phyloP scores from a whole-genome alignment of 2,888 invertebrate species.

The Branchellion lobata region DNA sequence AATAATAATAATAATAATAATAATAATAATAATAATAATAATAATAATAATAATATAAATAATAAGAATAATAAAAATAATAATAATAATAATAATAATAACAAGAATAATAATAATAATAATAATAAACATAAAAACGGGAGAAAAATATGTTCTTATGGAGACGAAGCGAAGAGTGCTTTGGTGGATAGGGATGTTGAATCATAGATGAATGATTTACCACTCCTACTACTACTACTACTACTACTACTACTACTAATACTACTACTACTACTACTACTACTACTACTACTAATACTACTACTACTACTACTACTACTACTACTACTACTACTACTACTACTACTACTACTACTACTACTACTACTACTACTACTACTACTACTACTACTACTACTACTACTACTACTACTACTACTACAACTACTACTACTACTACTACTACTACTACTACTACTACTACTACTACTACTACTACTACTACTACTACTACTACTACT shows the following conservation, averaged over 20 bases:
- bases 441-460: no score
- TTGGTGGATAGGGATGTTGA: conserved; percentile 33
- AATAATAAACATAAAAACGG: neutral
- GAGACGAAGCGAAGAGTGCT: conserved; percentile 7
- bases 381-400: conserved; percentile 2
- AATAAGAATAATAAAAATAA: no score
- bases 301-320: neutral
- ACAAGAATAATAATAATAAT: neutral
- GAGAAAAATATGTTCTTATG: neutral
- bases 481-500: no score
- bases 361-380: conserved; percentile 9
- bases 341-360: conserved; percentile 1
- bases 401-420: conserved; percentile 1
- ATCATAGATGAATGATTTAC: conserved; percentile 26
- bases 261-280: neutral
- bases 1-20: neutral
- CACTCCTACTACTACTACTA: neutral
- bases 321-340: conserved; percentile 6
- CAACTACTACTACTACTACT: no score
- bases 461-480: no score
- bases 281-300: conserved; percentile 3
- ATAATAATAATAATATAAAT: no score
- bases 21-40: neutral
- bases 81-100: neutral
- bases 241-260: neutral